Evolutionary conservation across 2,888 invertebrate species (phyloP).

Genomic region (Euspilapteryx auroguttella): DNA sequence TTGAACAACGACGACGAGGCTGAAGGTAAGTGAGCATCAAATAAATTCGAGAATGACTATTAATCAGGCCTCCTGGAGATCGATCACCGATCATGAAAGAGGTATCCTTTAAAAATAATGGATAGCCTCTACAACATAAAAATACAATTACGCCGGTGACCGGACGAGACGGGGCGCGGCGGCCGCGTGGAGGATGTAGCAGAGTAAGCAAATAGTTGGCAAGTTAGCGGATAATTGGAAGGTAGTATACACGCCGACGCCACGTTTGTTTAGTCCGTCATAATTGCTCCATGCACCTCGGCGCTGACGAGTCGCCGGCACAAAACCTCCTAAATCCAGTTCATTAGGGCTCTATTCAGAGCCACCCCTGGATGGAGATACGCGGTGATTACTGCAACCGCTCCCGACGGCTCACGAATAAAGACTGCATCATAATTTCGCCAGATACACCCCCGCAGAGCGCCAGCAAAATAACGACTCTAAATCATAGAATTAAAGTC

Average conservation of each 20-base stretch:
- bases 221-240: constrained; percentile 15
- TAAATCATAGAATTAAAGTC: constrained; percentile 23
- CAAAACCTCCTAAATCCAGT: constrained; percentile 63
- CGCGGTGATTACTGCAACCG: constrained; percentile 63
- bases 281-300: constrained; percentile 57
- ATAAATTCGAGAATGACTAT: no score
- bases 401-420: constrained; percentile 61
- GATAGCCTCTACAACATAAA: no score
- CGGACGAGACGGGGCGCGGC: no score
- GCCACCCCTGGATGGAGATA: constrained; percentile 60
- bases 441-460: constrained; percentile 45
- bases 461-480: constrained; percentile 27
- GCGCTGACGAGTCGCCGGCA: constrained; percentile 50
- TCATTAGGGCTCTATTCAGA: constrained; percentile 60
- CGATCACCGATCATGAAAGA: no score
- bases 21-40: no score
- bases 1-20: no score
- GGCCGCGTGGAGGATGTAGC: no score
- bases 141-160: no score
- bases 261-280: constrained; percentile 51
- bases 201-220: not conserved
- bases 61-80: no score
- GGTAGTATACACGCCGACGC: constrained; percentile 23
- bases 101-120: no score
- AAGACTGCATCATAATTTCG: constrained; percentile 63